These are phyloP conservation scores for Ischnus inquisitorius DNA, from an alignment of 2,888 invertebrate genomes.

Conservation along the genomic window DNA sequence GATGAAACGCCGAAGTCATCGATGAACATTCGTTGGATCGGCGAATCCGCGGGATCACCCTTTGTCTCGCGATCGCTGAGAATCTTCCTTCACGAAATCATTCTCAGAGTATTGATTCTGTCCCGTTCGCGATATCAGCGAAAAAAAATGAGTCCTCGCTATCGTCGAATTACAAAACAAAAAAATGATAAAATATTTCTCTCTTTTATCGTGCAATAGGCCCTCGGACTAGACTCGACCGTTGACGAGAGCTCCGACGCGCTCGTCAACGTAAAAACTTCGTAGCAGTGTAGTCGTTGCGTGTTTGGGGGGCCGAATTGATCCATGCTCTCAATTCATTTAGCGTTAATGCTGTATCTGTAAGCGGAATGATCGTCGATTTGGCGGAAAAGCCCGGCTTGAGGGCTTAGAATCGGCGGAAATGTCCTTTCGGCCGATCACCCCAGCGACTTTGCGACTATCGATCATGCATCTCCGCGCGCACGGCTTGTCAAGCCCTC, in stretches of 20 bases:
- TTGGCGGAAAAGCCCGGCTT: constrained; percentile 3
- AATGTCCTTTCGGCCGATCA: background rate
- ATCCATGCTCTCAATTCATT: constrained; percentile 1
- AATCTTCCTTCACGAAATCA: background rate
- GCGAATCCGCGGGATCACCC: background rate
- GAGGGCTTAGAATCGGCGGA: background rate
- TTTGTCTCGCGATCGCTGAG: background rate
- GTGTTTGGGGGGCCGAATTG: background rate
- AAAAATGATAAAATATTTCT: constrained; percentile 12
- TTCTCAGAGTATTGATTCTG: background rate
- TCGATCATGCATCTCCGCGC: constrained; percentile 22
- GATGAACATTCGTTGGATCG: background rate
- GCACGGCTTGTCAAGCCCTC: constrained; percentile 15
- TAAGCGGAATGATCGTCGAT: constrained; percentile 47
- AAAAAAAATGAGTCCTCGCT: background rate
- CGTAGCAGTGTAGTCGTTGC: constrained; percentile 6
- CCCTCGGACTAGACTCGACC: constrained; percentile 15
- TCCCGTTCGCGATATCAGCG: background rate
- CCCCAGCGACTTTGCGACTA: constrained; percentile 10
- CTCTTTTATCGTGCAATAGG: background rate
- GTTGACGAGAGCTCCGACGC: background rate
- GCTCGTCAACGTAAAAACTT: constrained; percentile 16
- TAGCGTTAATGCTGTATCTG: constrained; percentile 41
- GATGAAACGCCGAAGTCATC: background rate
- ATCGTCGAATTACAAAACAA: constrained; percentile 11